Evolutionary conservation across 2,888 invertebrate species (phyloP).

Genomic region (Heliconius ethilla): DNA sequence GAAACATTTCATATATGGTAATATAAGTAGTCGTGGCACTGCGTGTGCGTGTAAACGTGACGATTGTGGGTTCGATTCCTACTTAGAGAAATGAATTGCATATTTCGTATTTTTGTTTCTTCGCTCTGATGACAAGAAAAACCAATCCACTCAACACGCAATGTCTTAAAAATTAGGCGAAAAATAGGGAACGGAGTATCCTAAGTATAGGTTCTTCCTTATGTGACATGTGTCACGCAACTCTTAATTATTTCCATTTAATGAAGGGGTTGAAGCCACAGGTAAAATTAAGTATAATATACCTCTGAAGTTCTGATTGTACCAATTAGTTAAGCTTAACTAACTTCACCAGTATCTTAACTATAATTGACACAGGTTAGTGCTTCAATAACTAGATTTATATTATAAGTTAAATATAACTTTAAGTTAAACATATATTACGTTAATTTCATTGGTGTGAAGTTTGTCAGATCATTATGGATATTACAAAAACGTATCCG

Average conservation of each 20-base stretch:
- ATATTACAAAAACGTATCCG: too few relatives aligned
- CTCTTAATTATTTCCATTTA: neutral
- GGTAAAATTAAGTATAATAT: neutral
- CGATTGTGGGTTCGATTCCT: too few relatives aligned
- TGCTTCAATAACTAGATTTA: neutral
- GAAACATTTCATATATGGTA: too few relatives aligned
- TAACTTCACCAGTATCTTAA: neutral
- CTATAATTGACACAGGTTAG: neutral
- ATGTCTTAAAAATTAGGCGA: too few relatives aligned
- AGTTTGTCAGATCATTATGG: neutral
- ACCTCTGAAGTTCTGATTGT: neutral
- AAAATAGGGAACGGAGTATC: too few relatives aligned
- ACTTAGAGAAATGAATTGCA: too few relatives aligned
- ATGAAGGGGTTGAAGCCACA: neutral
- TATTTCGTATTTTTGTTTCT: too few relatives aligned
- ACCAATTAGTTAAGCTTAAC: constrained; percentile 4
- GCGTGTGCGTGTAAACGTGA: too few relatives aligned
- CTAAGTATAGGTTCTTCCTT: too few relatives aligned
- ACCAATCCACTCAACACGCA: too few relatives aligned
- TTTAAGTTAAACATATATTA: neutral
- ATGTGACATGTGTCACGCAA: neutral
- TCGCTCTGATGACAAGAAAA: too few relatives aligned
- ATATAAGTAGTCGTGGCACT: too few relatives aligned
- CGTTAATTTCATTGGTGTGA: neutral
- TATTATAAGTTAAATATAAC: neutral